Percentiles rank a stretch among this genome's conserved stretches.
Evolutionary conservation across 2,888 invertebrate genomes (phyloP).

Genomic region (Acronicta leporina): DNA sequence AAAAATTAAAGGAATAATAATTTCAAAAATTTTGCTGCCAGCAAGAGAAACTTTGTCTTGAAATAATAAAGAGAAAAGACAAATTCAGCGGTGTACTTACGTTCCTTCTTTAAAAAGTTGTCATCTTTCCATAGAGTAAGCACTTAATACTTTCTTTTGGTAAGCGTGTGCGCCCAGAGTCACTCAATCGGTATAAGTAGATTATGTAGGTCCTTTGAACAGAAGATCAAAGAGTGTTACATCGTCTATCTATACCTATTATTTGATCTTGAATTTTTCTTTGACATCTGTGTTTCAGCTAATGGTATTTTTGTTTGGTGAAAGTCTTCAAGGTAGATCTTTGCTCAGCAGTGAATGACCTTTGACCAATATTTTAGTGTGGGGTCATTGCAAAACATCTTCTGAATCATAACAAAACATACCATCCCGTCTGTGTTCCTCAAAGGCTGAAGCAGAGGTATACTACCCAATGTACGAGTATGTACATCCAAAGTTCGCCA

Average conservation of each 20-base stretch:
- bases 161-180: slow-evolving; percentile 29
- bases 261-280: slow-evolving; percentile 18
- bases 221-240: slow-evolving; percentile 57
- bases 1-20: no score
- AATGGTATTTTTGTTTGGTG: neutral
- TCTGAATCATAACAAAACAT: no score
- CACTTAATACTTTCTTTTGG: slow-evolving; percentile 18
- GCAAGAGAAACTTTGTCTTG: neutral
- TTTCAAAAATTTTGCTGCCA: no score
- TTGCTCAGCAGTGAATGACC: no score
- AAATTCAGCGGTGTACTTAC: slow-evolving; percentile 3
- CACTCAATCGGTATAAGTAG: slow-evolving; percentile 59
- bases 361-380: no score
- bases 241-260: slow-evolving; percentile 13
- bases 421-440: no score
- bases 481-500: no score
- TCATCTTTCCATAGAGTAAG: neutral
- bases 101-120: slow-evolving; percentile 7
- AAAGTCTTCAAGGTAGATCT: no score
- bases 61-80: neutral
- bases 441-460: no score
- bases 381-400: no score
- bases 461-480: no score
- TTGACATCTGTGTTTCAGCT: neutral
- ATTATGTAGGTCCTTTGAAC: slow-evolving; percentile 60